Evolutionary conservation across 2,888 invertebrate genomes (phyloP).

Genomic region (Dynastes grantii): DNA sequence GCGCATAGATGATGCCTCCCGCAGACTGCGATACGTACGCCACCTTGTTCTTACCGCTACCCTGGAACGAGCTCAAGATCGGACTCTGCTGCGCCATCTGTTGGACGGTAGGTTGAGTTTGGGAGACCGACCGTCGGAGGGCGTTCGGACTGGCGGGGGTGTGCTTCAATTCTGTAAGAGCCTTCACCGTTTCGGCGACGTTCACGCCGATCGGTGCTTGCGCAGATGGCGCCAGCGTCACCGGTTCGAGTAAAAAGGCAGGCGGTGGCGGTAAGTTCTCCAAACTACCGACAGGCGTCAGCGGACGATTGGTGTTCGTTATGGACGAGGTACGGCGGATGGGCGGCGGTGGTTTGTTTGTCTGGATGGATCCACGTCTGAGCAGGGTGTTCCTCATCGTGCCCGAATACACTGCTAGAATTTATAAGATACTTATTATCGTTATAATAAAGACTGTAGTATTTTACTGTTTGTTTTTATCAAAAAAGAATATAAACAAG

Average conservation of each 20-base stretch:
- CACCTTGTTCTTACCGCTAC: constrained; percentile 63
- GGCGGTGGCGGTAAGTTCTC: constrained; percentile 83
- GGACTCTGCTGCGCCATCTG: constrained; percentile 60
- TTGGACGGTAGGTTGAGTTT: constrained; percentile 60
- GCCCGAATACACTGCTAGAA: constrained; percentile 63
- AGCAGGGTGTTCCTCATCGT: constrained; percentile 70
- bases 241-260: constrained; percentile 80
- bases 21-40: constrained; percentile 68
- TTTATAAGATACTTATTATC: constrained; percentile 17
- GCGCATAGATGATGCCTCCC: constrained; percentile 72
- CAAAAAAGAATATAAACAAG: too few species aligned
- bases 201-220: constrained; percentile 71
- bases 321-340: constrained; percentile 85
- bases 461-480: too few species aligned
- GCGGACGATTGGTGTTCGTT: constrained; percentile 68
- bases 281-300: constrained; percentile 69
- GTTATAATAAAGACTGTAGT: not conserved
- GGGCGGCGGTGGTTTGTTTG: constrained; percentile 86
- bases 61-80: constrained; percentile 68
- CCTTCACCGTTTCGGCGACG: constrained; percentile 91
- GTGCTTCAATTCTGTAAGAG: constrained; percentile 87
- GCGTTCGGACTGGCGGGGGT: constrained; percentile 90
- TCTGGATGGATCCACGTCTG: constrained; percentile 76
- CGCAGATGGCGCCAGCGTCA: constrained; percentile 32
- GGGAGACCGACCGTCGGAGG: constrained; percentile 73